phyloP scores from a whole-genome alignment of 2,888 invertebrate species.

The Craniophora ligustri region DNA sequence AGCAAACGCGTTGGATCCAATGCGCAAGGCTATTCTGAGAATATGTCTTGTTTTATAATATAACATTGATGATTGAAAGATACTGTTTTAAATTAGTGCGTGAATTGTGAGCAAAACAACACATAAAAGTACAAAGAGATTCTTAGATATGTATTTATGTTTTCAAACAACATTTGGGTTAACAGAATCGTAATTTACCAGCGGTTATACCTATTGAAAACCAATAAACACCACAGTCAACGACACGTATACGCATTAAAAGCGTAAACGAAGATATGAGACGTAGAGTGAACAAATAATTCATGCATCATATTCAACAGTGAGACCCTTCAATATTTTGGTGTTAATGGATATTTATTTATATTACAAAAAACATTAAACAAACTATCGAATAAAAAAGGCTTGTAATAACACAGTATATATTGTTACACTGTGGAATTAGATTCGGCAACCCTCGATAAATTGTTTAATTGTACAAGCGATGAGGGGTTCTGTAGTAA shows the following conservation, averaged over 20 bases:
- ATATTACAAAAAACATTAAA: background rate
- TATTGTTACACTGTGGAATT: conserved; percentile 5
- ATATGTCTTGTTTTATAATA: conserved; percentile 81
- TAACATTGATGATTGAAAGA: conserved; percentile 76
- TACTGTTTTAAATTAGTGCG: conserved; percentile 73
- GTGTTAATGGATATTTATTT: conserved; percentile 13
- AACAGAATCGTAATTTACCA: conserved; percentile 71
- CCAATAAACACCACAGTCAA: conserved; percentile 61
- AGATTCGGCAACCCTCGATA: conserved; percentile 37
- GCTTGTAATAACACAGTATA: no score
- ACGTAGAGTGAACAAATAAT: conserved; percentile 42
- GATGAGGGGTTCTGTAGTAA: conserved; percentile 66
- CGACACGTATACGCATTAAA: conserved; percentile 47
- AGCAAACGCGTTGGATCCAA: conserved; percentile 85
- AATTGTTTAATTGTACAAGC: conserved; percentile 47
- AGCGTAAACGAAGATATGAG: conserved; percentile 47
- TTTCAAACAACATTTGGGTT: conserved; percentile 73
- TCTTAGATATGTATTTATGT: conserved; percentile 70
- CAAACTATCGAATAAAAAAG: no score
- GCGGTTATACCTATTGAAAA: conserved; percentile 67
- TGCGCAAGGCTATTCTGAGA: conserved; percentile 83
- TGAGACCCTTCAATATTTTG: conserved; percentile 27
- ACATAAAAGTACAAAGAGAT: conserved; percentile 73
- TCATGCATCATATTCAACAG: conserved; percentile 37
- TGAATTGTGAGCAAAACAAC: conserved; percentile 70